Percentiles rank a stretch among this genome's conserved stretches.
These are phyloP conservation scores for Sylvia borin DNA, from an alignment of 2,797 vertebrate species.

Conservation along the genomic window DNA sequence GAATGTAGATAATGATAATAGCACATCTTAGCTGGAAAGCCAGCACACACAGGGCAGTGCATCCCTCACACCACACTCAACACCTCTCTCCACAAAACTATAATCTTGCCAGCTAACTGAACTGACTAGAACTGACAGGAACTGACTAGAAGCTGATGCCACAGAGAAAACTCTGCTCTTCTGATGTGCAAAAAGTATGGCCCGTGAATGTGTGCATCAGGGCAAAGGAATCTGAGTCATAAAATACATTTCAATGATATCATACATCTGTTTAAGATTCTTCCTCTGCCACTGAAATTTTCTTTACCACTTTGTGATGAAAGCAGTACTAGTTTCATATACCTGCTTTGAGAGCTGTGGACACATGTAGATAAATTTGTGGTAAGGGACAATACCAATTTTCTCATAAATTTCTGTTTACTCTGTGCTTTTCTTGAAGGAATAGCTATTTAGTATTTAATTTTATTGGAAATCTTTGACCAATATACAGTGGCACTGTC, in stretches of 20 bases:
- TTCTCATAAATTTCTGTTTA: not conserved
- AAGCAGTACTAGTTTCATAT: not conserved
- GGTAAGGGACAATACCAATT: not conserved
- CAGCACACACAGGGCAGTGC: not conserved
- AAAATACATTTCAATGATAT: not conserved
- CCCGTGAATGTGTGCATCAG: accelerated
- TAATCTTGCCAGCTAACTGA: not conserved
- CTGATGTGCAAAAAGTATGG: not conserved
- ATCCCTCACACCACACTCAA: not conserved
- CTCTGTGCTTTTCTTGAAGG: not conserved
- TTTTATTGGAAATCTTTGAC: not conserved
- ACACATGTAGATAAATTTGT: not conserved
- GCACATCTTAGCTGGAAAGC: not conserved
- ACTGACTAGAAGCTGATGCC: not conserved
- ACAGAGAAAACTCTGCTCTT: not conserved
- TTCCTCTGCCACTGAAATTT: not conserved
- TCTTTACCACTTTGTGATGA: not conserved
- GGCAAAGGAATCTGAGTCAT: not conserved
- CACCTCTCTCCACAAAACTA: not conserved
- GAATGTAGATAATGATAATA: not conserved
- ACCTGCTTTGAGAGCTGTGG: not conserved
- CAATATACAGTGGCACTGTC: not conserved
- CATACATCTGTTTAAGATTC: not conserved
- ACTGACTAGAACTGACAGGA: not conserved
- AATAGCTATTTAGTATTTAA: not conserved